Evolutionary conservation across 2,888 invertebrate species (phyloP).

Genomic region (Meloe dianella): DNA sequence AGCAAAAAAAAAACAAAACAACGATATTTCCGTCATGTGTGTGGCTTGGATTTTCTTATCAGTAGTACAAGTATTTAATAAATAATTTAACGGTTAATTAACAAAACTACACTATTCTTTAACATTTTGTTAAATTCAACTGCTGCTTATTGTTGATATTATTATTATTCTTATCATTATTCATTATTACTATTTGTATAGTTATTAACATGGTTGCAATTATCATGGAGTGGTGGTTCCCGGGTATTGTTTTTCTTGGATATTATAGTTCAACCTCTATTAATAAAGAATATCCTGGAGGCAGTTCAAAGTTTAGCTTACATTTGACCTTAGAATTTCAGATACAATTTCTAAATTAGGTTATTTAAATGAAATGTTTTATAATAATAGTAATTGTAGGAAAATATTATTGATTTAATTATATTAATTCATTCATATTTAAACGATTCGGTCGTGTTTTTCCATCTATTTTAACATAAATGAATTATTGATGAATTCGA

Average conservation of each 20-base stretch:
- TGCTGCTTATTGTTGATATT: background rate
- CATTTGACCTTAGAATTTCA: background rate
- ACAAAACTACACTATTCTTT: background rate
- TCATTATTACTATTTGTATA: background rate
- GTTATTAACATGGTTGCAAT: background rate
- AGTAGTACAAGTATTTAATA: background rate
- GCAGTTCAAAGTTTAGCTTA: background rate
- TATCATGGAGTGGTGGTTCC: background rate
- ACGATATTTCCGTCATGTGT: background rate
- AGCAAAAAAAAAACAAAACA: background rate
- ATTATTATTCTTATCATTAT: background rate
- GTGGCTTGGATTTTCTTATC: constrained; percentile 2
- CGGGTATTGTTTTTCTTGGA: background rate
- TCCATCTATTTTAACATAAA: too few relatives aligned
- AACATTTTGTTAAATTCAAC: background rate
- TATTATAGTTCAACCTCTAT: background rate
- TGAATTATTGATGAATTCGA: too few relatives aligned
- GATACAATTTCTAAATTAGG: background rate
- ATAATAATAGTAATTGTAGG: background rate
- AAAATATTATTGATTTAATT: too few relatives aligned
- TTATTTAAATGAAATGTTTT: background rate
- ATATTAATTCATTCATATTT: too few relatives aligned
- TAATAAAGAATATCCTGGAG: background rate
- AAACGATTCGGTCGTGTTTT: too few relatives aligned
- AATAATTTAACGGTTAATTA: background rate